Conservation (phyloP, 2,888 invertebrate species). For the Bugula neritina region DNA sequence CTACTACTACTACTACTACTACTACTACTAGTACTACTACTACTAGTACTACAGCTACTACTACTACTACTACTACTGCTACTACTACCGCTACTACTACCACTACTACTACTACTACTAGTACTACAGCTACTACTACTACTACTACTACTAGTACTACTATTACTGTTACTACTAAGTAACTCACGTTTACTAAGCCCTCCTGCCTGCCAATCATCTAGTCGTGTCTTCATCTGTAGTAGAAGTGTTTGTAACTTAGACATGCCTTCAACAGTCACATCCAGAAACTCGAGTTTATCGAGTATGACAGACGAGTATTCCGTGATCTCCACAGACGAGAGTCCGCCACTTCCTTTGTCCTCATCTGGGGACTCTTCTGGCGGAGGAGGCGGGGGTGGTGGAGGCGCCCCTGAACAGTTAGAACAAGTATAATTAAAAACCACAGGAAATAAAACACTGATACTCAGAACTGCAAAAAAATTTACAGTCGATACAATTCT, state of each 20-base stretch:
- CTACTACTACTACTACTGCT: background rate
- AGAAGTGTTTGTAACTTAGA: constrained; percentile 1
- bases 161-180: background rate
- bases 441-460: background rate
- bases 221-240: background rate
- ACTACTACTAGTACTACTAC: background rate
- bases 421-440: background rate
- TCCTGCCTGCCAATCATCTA: constrained; percentile 23
- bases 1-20: background rate
- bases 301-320: constrained; percentile 11
- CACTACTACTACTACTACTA: background rate
- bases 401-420: background rate
- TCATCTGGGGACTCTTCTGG: background rate
- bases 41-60: background rate
- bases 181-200: background rate
- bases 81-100: background rate
- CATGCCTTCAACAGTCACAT: background rate
- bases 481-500: too few species aligned
- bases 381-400: background rate
- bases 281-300: constrained; percentile 9
- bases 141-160: background rate
- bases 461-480: too few species aligned
- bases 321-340: constrained; percentile 14
- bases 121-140: background rate
- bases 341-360: background rate